Base-by-base conservation (phyloP, 1,140 invertebrate genomes). In the Scaptomyza montana region DNA sequence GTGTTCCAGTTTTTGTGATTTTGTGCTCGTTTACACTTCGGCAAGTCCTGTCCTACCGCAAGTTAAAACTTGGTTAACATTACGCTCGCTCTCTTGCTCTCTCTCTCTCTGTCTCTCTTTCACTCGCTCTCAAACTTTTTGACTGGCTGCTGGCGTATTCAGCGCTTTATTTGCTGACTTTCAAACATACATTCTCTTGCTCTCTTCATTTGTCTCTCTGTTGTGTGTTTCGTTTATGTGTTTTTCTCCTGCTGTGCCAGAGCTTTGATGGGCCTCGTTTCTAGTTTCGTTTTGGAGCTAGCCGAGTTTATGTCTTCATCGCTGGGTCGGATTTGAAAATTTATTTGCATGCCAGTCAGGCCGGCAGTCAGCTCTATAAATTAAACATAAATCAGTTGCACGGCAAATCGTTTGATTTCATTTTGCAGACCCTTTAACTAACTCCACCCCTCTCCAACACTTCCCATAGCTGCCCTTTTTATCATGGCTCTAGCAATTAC, bases 341-440 rank as follows among this genome's bases (percentile, higher is more conserved):
- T 82, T 86, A 86, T 86, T 86, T 86, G 84, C 82, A 86, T 86
- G 82, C 82, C 82, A 82, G 82, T 86, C 81, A 86, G 81, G 78
- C 78, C 57, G 73, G 60, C 57, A 71, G 78, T 57, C 77, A 81
- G 75, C 82, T 82, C 82, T 86, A 86, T 86, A 86, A 86, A 87
- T 86, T 86, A 86, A 87, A 76, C 78, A 86, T 87, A 86, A 86
- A 86, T 86, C 84, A 87, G 82, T 59, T 78, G 82, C 75, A 86
- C 75, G 79, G 72, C 82, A 82, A 86, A 82, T 82, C 84, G 87
- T 86, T 87, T 86, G 78, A 86, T 86, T 86, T 89, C 82, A 86
- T 86, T 86, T 86, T 66, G 70, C 61, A 41, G 80, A 66, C 69
- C 57, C 73, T 76, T 62, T 49, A 62, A 46, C 39, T 30, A 51